These are phyloP conservation scores for Halcyon smyrnensis DNA, from an alignment of 2,797 vertebrate species.

Conservation along the genomic window DNA sequence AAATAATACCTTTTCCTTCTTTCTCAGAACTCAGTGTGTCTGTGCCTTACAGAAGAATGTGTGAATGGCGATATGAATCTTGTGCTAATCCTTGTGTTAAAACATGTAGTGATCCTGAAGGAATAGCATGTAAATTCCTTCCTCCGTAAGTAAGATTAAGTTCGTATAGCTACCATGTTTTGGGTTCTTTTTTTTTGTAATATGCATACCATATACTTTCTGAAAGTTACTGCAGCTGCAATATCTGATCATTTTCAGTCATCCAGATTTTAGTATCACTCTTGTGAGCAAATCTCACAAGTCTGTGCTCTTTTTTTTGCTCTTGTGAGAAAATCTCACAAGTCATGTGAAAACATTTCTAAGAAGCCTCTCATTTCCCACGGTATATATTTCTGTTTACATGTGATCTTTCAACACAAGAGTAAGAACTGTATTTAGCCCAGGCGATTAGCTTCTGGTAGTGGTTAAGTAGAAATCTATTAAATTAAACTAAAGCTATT, in stretches of 20 bases:
- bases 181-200: neutral
- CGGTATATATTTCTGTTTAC: neutral
- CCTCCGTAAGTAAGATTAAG: conserved; percentile 86
- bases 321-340: neutral
- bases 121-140: conserved; percentile 89
- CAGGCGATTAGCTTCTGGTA: neutral
- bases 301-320: neutral
- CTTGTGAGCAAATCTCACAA: neutral
- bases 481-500: neutral
- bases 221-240: neutral
- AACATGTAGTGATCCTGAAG: conserved; percentile 92
- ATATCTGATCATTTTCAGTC: neutral
- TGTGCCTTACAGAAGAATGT: conserved; percentile 95
- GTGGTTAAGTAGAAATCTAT: neutral
- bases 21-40: conserved; percentile 88
- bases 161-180: neutral
- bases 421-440: neutral
- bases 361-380: neutral
- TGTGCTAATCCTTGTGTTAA: conserved; percentile 92
- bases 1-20: neutral
- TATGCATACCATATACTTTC: neutral
- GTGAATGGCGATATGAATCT: conserved; percentile 94
- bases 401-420: rapidly evolving
- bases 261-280: neutral
- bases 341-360: neutral